phyloP scores from a whole-genome alignment of 2,888 invertebrate genomes.

The Herminia tarsipennalis region DNA sequence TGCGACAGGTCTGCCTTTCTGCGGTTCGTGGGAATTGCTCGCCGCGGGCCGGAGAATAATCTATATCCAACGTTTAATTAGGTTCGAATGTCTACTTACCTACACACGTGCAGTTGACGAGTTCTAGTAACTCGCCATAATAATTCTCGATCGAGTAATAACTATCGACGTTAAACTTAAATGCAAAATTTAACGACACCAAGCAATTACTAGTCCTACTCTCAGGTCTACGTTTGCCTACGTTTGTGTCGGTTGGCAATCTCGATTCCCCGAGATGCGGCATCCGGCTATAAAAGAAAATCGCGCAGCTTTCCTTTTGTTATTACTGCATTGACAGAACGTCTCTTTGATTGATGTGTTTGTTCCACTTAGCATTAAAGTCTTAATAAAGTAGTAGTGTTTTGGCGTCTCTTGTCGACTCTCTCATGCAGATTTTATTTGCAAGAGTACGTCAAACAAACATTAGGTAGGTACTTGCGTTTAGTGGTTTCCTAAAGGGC shows the following conservation, averaged over 20 bases:
- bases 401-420: no score
- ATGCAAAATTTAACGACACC: constrained; percentile 55
- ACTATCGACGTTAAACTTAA: constrained; percentile 48
- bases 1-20: constrained; percentile 55
- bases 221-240: constrained; percentile 45
- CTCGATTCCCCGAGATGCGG: constrained; percentile 45
- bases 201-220: constrained; percentile 50
- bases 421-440: constrained; percentile 2
- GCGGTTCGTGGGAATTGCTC: constrained; percentile 56
- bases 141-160: constrained; percentile 51
- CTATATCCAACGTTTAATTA: constrained; percentile 52
- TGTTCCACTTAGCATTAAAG: constrained; percentile 47
- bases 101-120: constrained; percentile 45
- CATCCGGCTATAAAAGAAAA: constrained; percentile 62
- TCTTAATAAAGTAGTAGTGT: constrained; percentile 6
- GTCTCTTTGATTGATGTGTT: constrained; percentile 58
- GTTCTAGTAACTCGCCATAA: constrained; percentile 47
- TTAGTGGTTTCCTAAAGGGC: constrained; percentile 9
- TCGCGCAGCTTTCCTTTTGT: constrained; percentile 50
- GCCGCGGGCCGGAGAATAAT: constrained; percentile 46
- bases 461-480: constrained; percentile 3
- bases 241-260: constrained; percentile 47
- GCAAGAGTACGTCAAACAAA: constrained; percentile 2
- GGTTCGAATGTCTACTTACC: constrained; percentile 43
- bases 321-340: constrained; percentile 28